Conservation (phyloP, 2,797 vertebrate genomes). For the Mormyrops boulengeri region DNA sequence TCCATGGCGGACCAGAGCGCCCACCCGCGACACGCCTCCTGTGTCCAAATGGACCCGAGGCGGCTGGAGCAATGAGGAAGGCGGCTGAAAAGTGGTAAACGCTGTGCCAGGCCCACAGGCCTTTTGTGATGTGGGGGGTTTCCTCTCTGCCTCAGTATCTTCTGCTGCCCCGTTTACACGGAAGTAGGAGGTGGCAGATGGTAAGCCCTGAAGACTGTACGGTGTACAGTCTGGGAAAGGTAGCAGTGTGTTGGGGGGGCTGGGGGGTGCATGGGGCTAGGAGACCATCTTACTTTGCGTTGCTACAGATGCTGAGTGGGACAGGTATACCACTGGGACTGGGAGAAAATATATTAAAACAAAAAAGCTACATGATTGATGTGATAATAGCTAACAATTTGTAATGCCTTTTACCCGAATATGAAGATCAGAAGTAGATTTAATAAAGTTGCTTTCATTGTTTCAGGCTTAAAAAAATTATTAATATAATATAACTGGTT, state of each 20-base stretch:
- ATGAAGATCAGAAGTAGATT: not conserved
- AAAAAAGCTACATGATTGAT: not conserved
- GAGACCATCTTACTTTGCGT: not conserved
- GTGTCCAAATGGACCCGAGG: not conserved
- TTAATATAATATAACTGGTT: not conserved
- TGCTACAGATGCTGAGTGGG: not conserved
- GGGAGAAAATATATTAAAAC: not conserved
- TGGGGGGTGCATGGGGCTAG: not conserved
- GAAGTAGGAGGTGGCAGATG: not conserved
- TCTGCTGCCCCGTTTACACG: not conserved
- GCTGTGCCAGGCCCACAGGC: not conserved
- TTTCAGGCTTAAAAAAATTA: not conserved
- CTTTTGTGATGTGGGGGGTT: not conserved
- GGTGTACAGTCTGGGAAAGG: not conserved
- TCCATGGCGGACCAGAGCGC: not conserved
- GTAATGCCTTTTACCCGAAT: not conserved
- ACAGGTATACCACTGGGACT: not conserved
- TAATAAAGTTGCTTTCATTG: not conserved
- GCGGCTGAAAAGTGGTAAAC: not conserved
- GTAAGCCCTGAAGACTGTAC: not conserved
- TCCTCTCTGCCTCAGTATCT: not conserved
- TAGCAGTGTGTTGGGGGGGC: not conserved
- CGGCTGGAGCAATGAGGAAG: not conserved
- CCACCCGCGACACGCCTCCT: not conserved
- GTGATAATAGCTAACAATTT: not conserved